Evolutionary conservation across 2,113 vertebrate species (phyloP), one percentile per base, ranked within the genome.

Genomic region (Oreocharis arfaki): DNA sequence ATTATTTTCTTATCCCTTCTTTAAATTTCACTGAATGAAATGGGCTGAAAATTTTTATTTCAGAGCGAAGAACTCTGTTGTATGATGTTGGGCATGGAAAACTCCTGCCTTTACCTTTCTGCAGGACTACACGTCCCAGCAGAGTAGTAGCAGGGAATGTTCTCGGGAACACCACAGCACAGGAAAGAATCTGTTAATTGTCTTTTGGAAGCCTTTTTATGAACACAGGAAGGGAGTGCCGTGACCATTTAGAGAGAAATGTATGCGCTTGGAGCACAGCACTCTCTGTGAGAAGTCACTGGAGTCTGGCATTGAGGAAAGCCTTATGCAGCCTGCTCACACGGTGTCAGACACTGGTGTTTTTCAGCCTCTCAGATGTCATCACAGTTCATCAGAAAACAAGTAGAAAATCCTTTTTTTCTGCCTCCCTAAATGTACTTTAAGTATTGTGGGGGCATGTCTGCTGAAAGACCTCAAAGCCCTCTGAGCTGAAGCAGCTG

Each of bases 211-310:
- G 73, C 11, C 42, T 70, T 97, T 93, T 90, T 90, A 46, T 10
- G 3, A 92, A 92, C 89, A 89, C 95, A 95, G 95, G 96, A 97
- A 97, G 92, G 94, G 95, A 96, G 96, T 95, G 95, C 27, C 86
- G 1, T 84, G 89, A 67, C 55, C 64, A 92, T 74, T 93, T 81
- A 84, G 87, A 89, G 82, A 92, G 89, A 93, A 93, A 95, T 81
- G 11, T 59, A 63, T 93, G 79, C 0, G 0, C 53, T 35, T 80
- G 76, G 83, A 97, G 79, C 50, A 35, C 57, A 93, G n/a, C 50
- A 20, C 42, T 69, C 86, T 71, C 53, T 55, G 6, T 33, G 64
- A 84, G 80, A 74, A 95, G 30, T 90, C 30, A 10, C 0, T 59
- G 49, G 79, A 88, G 14, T 70, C 83, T 61, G 80, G 89, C 68